Evolutionary conservation across 1,140 invertebrate species (phyloP), one percentile per base, ranked within the genome.

Genomic region (Mya arenaria): DNA sequence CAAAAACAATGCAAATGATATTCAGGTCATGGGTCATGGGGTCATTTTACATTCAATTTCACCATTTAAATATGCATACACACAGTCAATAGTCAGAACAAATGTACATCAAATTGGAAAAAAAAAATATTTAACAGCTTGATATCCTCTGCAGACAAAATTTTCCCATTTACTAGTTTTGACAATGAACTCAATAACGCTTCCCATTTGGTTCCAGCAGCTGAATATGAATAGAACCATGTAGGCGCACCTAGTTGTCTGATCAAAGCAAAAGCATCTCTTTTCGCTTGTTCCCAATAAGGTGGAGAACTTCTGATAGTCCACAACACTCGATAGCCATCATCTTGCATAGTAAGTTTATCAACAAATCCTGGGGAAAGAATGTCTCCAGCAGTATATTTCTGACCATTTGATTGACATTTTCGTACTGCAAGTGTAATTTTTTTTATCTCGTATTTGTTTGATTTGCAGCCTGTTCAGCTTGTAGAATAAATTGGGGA

Each of bases 401-500:
- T 71, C 36, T 75, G 73, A 37, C 63, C 71, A 25, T 81, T 56
- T 69, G 71, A 68, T 60, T 86, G 74, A 44, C 60, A 65, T 36
- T 69, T 80, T 44, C 84, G 39, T 23, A 82, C 52, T 28, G 80
- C 66, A n/a, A 60, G 23, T n/a, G n/a, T n/a, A n/a, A 17, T 13
- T 10, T 23, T 25, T 34, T 48, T 69, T 69, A 30, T 69, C 66
- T 28, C 19, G 19, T 4, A 69, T 15, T 13, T 69, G 66, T 69
- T 69, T 69, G 15, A 69, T 69, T 28, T 69, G 66, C 3, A 86
- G 37, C 72, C 75, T 82, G 36, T 86, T 86, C 2, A 82, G 17
- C 73, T 87, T 85, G 39, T n/a, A 84, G 85, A 82, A 87, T 23
- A 83, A 72, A 74, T 83, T 87, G 25, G 84, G 84, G 34, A 85